A percentile compares a stretch with the other conserved stretches of the same genome.
Evolutionary conservation across 2,113 vertebrate species (phyloP).

Genomic region (Labrus mixtus): DNA sequence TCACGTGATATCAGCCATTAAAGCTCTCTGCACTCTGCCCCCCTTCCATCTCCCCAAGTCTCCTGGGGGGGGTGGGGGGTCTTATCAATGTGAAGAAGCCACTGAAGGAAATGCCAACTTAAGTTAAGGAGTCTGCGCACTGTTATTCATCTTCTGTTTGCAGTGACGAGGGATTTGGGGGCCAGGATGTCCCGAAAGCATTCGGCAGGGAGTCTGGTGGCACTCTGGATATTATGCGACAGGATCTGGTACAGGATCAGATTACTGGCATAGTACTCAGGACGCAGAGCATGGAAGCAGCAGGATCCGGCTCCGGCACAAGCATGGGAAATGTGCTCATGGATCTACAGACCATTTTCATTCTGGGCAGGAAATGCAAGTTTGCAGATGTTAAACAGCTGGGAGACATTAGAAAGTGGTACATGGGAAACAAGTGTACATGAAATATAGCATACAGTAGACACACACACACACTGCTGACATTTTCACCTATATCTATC

Average conservation of each 20-base stretch:
- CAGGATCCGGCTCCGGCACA: constrained; percentile 58
- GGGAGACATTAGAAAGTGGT: constrained; percentile 68
- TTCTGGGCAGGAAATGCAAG: constrained; percentile 73
- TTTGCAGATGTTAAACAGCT: constrained; percentile 83
- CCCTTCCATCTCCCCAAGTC: constrained; percentile 35
- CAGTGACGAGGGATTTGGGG: constrained; percentile 55
- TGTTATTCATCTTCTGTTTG: constrained; percentile 70
- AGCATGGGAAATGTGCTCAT: constrained; percentile 74
- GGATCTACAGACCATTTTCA: constrained; percentile 63
- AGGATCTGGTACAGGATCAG: constrained; percentile 66
- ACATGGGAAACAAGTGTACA: constrained; percentile 73
- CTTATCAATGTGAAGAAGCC: constrained; percentile 84
- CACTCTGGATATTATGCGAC: constrained; percentile 46
- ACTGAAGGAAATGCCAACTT: constrained; percentile 86
- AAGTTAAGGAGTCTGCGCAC: constrained; percentile 73
- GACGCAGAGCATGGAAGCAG: constrained; percentile 38
- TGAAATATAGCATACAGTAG: constrained; percentile 43
- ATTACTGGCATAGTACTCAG: constrained; percentile 61
- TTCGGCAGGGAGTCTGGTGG: constrained; percentile 66
- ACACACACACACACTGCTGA: constrained; percentile 14
- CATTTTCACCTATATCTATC: constrained; percentile 18
- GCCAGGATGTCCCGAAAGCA: constrained; percentile 46
- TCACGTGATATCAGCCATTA: constrained; percentile 69
- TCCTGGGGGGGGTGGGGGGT: constrained; percentile 59
- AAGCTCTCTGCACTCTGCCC: constrained; percentile 28